Conservation (phyloP, 37 sponge, comb jelly and placozoan genomes). For the Halichondria panicea region DNA sequence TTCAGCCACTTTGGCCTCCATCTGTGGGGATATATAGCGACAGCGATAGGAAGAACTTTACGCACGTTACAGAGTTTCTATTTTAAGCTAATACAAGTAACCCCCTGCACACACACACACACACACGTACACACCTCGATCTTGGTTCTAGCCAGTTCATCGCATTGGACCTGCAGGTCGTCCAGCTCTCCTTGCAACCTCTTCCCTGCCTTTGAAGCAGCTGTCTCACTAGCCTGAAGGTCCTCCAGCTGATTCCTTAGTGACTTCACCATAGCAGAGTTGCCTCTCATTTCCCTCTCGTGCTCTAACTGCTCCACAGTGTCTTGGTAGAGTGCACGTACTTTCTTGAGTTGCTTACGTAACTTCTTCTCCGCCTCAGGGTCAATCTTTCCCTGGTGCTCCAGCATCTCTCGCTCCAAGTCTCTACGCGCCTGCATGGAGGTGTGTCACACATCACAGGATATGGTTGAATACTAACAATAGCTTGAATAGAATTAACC, state of each 20-base stretch:
- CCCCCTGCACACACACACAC: neutral
- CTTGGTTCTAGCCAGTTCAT: slow-evolving; percentile 61
- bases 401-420: slow-evolving; percentile 65
- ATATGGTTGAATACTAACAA: neutral
- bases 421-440: slow-evolving; percentile 57
- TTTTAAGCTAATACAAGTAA: neutral
- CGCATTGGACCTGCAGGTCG: slow-evolving; percentile 57
- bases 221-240: slow-evolving; percentile 40
- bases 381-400: slow-evolving; percentile 67
- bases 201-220: slow-evolving; percentile 58
- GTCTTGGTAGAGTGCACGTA: slow-evolving; percentile 66
- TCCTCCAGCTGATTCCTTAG: slow-evolving; percentile 69
- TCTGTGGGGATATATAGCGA: slow-evolving; percentile 9
- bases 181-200: slow-evolving; percentile 65
- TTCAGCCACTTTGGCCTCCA: slow-evolving; percentile 67
- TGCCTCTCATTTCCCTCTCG: slow-evolving; percentile 42
- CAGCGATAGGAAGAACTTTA: neutral
- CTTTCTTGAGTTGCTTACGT: slow-evolving; percentile 60
- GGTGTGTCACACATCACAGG: neutral
- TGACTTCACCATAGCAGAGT: slow-evolving; percentile 33
- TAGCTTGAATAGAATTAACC: neutral
- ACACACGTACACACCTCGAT: slow-evolving; percentile 38
- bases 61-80: neutral
- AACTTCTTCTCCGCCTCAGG: slow-evolving; percentile 84
- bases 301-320: slow-evolving; percentile 57